Evolutionary conservation across 2,113 vertebrate genomes (phyloP).

Genomic region (Trogon melanurus): DNA sequence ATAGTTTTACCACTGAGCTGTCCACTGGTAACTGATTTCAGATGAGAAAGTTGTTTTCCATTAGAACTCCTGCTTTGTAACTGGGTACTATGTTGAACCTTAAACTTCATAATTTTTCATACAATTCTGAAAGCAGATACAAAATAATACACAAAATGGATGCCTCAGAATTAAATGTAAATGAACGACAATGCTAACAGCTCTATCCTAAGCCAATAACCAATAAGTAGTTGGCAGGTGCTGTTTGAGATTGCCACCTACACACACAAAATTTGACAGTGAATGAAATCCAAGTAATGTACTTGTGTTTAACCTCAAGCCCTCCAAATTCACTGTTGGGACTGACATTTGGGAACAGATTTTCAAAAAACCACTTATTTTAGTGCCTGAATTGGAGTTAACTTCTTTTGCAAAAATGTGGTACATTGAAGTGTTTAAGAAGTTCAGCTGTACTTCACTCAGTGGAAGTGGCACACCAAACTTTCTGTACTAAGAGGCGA

Average conservation of each 20-base stretch:
- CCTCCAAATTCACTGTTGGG: background rate
- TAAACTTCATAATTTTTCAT: background rate
- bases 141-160: background rate
- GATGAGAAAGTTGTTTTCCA: background rate
- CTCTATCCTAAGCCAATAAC: slow-evolving; percentile 3
- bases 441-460: background rate
- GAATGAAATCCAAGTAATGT: background rate
- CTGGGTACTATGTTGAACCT: background rate
- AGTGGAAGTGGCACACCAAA: background rate
- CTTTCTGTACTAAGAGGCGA: background rate
- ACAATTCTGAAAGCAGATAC: background rate
- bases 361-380: background rate
- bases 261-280: background rate
- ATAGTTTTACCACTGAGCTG: background rate
- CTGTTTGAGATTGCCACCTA: slow-evolving; percentile 34
- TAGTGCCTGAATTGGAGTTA: background rate
- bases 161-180: background rate
- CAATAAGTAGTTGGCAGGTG: slow-evolving; percentile 11
- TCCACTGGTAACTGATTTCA: background rate
- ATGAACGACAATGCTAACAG: background rate
- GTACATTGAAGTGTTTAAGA: background rate
- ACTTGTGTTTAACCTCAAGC: slow-evolving; percentile 22
- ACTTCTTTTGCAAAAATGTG: background rate
- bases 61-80: background rate
- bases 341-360: slow-evolving; percentile 44